Evolutionary conservation across 2,888 invertebrate species (phyloP).

Genomic region (Erebia epiphron): DNA sequence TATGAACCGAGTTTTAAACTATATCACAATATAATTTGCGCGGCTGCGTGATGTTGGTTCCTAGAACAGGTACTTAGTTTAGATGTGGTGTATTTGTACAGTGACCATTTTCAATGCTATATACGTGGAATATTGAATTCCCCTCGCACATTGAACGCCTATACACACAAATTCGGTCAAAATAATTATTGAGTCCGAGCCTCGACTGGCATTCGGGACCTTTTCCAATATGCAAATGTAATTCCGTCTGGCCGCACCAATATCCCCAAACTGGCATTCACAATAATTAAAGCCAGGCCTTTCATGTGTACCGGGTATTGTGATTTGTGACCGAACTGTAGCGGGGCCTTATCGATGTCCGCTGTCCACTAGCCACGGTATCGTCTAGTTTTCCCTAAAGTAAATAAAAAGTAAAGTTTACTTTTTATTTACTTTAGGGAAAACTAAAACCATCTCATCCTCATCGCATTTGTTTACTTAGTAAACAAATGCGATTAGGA

Average conservation of each 20-base stretch:
- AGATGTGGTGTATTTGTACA: too few species aligned
- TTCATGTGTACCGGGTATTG: neutral
- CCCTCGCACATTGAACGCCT: neutral
- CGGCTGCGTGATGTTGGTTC: too few species aligned
- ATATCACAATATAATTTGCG: too few species aligned
- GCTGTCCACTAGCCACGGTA: neutral
- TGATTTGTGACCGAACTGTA: neutral
- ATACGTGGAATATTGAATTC: neutral
- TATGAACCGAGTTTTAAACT: too few species aligned
- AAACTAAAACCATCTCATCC: too few species aligned
- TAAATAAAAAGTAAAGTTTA: too few species aligned
- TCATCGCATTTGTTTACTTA: too few species aligned
- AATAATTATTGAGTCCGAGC: neutral
- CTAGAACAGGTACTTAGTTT: too few species aligned
- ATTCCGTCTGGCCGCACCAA: neutral
- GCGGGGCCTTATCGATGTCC: neutral
- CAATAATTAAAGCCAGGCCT: slow-evolving; percentile 11
- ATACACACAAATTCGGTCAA: neutral
- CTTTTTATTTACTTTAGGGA: too few species aligned
- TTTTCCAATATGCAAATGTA: slow-evolving; percentile 23
- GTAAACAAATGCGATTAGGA: too few species aligned
- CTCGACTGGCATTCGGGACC: neutral
- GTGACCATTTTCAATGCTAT: too few species aligned
- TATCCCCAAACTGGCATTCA: slow-evolving; percentile 12
- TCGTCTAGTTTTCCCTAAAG: too few species aligned